Evolutionary conservation across 2,888 invertebrate species (phyloP).

Genomic region (Platerodrilus igneus): DNA sequence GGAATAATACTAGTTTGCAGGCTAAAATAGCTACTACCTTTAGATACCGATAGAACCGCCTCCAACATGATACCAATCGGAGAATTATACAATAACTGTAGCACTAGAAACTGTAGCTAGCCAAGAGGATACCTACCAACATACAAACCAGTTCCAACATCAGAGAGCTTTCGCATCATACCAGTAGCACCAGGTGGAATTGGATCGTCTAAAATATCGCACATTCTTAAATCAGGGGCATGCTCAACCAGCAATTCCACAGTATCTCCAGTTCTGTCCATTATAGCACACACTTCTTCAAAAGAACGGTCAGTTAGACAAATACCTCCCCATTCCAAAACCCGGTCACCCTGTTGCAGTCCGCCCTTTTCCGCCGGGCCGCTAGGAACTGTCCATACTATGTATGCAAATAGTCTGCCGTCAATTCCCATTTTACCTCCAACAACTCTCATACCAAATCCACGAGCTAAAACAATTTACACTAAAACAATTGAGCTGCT

Average conservation of each 20-base stretch:
- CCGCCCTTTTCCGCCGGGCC: slow-evolving; percentile 89
- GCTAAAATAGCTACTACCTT: too few relatives aligned
- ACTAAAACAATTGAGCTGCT: background rate
- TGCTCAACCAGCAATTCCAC: slow-evolving; percentile 85
- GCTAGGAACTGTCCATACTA: slow-evolving; percentile 88
- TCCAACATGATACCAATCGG: too few relatives aligned
- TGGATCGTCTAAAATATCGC: slow-evolving; percentile 64
- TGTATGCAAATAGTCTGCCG: slow-evolving; percentile 82
- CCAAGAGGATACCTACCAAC: slow-evolving; percentile 56
- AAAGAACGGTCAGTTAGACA: slow-evolving; percentile 87
- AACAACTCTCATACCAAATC: slow-evolving; percentile 92
- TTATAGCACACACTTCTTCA: slow-evolving; percentile 86
- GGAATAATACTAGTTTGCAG: too few relatives aligned
- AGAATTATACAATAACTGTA: too few relatives aligned
- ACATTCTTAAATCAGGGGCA: slow-evolving; percentile 67
- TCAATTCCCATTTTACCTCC: slow-evolving; percentile 85
- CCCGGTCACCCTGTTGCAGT: slow-evolving; percentile 83
- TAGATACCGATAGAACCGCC: too few relatives aligned
- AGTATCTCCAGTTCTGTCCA: slow-evolving; percentile 81
- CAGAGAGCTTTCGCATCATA: slow-evolving; percentile 46
- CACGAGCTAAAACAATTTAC: slow-evolving; percentile 60
- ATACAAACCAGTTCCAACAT: slow-evolving; percentile 53
- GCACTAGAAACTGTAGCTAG: too few relatives aligned
- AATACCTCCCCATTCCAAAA: slow-evolving; percentile 88
- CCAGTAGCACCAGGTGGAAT: slow-evolving; percentile 46